Conservation (phyloP, 2,888 invertebrate species). For the Lomographa bimaculata region DNA sequence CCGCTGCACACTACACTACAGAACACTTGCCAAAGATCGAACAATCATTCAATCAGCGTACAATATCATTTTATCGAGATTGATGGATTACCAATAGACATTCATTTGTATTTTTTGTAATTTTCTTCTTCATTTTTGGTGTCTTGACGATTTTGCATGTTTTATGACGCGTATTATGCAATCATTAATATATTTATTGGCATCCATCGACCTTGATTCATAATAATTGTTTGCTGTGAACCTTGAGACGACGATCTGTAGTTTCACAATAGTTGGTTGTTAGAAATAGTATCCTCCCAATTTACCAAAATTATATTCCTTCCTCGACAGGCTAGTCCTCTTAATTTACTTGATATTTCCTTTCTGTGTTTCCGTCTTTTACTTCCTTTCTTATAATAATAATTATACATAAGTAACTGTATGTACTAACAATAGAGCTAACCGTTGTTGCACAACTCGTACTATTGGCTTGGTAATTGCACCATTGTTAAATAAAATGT, state of each 20-base stretch:
- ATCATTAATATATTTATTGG: slow-evolving; percentile 20
- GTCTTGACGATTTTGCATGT: slow-evolving; percentile 4
- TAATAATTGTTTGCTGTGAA: slow-evolving; percentile 22
- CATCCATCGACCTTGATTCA: slow-evolving; percentile 31
- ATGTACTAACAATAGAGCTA: slow-evolving; percentile 5
- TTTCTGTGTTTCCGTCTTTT: slow-evolving; percentile 4
- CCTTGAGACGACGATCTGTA: slow-evolving; percentile 25
- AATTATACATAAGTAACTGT: too few relatives aligned
- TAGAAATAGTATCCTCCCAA: slow-evolving; percentile 10
- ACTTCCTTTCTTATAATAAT: slow-evolving; percentile 4
- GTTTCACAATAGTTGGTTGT: slow-evolving; percentile 22
- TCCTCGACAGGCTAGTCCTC: neutral
- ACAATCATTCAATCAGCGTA: too few relatives aligned
- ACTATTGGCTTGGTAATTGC: slow-evolving; percentile 4
- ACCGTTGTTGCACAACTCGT: slow-evolving; percentile 1
- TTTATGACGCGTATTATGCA: slow-evolving; percentile 17
- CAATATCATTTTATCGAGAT: slow-evolving; percentile 13
- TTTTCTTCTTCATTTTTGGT: too few relatives aligned
- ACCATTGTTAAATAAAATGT: slow-evolving; percentile 4
- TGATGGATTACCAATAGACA: too few relatives aligned
- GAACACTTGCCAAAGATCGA: too few relatives aligned
- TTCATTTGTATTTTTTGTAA: too few relatives aligned
- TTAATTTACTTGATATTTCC: neutral
- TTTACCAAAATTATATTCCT: slow-evolving; percentile 1
- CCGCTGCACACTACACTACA: too few relatives aligned